These are phyloP conservation scores for Chrysogorgia sp. DNA, from an alignment of 92 coral and sea anemone species.

Conservation along the genomic window DNA sequence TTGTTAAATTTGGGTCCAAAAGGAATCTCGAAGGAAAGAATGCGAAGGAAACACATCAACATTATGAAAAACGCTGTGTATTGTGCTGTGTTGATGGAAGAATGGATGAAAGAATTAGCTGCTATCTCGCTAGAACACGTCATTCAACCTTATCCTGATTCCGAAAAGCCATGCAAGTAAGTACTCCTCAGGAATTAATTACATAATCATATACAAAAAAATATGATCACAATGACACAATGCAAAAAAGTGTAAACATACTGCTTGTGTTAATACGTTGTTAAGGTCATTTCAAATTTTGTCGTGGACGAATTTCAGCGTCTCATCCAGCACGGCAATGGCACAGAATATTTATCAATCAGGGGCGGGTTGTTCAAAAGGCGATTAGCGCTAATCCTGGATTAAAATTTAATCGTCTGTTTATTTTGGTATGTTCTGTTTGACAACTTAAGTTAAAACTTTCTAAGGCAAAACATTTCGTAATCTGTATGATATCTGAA, in stretches of 20 bases:
- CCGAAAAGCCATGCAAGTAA: slow-evolving; percentile 14
- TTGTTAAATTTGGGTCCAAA: slow-evolving; percentile 35
- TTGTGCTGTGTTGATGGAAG: slow-evolving; percentile 89
- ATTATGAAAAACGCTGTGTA: slow-evolving; percentile 88
- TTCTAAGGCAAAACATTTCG: too few relatives aligned
- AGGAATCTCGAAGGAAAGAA: slow-evolving; percentile 46
- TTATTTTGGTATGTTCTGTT: too few relatives aligned
- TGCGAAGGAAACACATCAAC: slow-evolving; percentile 66
- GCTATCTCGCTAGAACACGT: slow-evolving; percentile 98
- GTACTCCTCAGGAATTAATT: background rate
- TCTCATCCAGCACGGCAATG: too few relatives aligned
- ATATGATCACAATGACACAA: background rate
- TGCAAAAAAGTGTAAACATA: background rate
- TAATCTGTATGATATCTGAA: too few relatives aligned
- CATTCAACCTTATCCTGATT: slow-evolving; percentile 59
- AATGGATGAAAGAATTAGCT: slow-evolving; percentile 97
- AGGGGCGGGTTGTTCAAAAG: too few relatives aligned
- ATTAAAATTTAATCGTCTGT: too few relatives aligned
- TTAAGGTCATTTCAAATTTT: background rate
- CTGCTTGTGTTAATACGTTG: too few relatives aligned
- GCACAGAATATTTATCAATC: too few relatives aligned
- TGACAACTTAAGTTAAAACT: too few relatives aligned
- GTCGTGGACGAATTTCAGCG: too few relatives aligned
- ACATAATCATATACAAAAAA: too few relatives aligned
- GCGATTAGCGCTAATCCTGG: too few relatives aligned